Evolutionary conservation across 1,140 invertebrate species (phyloP).

Genomic region (Drosophila prosaltans): DNA sequence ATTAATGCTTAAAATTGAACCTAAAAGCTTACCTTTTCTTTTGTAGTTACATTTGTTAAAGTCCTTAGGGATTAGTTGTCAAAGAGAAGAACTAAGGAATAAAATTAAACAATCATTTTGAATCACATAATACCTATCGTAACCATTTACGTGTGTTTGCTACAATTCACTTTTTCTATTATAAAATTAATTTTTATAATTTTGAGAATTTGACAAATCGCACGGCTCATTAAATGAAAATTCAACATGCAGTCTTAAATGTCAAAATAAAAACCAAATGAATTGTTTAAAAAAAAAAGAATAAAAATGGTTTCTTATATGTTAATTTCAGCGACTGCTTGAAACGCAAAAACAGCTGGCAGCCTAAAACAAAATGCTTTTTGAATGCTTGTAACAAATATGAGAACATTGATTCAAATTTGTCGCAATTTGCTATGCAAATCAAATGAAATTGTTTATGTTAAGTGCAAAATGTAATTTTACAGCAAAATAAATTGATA

Average conservation of each 20-base stretch:
- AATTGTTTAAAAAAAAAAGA: not conserved
- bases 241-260: constrained; percentile 25
- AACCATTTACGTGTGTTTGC: too few species aligned
- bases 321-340: not conserved
- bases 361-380: not conserved
- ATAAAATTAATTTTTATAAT: not conserved
- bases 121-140: too few species aligned
- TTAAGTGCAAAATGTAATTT: constrained; percentile 17
- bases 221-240: constrained; percentile 61
- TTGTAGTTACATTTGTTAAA: too few species aligned
- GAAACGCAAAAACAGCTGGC: not conserved
- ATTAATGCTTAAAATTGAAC: too few species aligned
- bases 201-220: constrained; percentile 40
- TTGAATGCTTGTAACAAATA: not conserved
- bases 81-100: too few species aligned
- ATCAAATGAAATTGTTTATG: constrained; percentile 15
- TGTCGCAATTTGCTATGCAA: constrained; percentile 4
- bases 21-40: too few species aligned
- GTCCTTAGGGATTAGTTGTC: too few species aligned
- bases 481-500: constrained; percentile 31
- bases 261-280: not conserved
- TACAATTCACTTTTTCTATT: too few species aligned
- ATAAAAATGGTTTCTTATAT: not conserved
- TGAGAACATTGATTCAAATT: not conserved
- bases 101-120: too few species aligned